phyloP scores from a whole-genome alignment of 1,140 invertebrate species.

The Hydropsyche tenuis region DNA sequence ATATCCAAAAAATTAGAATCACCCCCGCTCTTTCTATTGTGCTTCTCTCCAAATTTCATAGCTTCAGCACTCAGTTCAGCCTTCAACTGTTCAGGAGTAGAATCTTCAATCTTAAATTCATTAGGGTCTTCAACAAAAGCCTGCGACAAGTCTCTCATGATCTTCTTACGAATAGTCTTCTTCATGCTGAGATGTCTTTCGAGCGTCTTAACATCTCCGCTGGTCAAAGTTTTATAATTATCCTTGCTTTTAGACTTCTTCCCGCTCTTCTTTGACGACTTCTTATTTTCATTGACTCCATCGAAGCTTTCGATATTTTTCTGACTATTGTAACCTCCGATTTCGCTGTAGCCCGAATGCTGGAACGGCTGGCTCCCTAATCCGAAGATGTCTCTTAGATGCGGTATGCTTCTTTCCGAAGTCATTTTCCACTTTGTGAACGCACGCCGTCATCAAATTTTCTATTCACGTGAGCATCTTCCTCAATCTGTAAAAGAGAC shows the following conservation, averaged over 20 bases:
- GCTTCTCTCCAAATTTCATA: constrained; percentile 70
- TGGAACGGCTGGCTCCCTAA: constrained; percentile 56
- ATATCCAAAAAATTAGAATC: constrained; percentile 76
- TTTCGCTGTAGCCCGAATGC: constrained; percentile 48
- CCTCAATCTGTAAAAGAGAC: constrained; percentile 3
- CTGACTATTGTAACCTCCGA: constrained; percentile 35
- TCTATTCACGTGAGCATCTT: constrained; percentile 28
- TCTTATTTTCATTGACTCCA: constrained; percentile 62
- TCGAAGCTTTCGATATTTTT: constrained; percentile 44
- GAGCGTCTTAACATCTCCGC: constrained; percentile 76
- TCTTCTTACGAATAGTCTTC: constrained; percentile 85
- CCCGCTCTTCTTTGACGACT: constrained; percentile 62
- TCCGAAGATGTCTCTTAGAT: constrained; percentile 73
- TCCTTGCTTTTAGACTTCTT: constrained; percentile 68
- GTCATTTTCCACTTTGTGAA: constrained; percentile 55
- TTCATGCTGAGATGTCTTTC: constrained; percentile 86
- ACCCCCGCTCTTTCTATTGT: constrained; percentile 64
- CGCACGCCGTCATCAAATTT: not conserved
- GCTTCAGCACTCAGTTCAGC: constrained; percentile 72
- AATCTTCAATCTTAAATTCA: constrained; percentile 73
- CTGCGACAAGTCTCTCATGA: constrained; percentile 81
- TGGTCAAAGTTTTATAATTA: constrained; percentile 68
- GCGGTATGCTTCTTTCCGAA: constrained; percentile 71
- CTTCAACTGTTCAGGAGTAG: constrained; percentile 71
- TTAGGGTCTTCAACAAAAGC: constrained; percentile 78